Evolutionary conservation across 2,888 invertebrate species (phyloP).

Genomic region (Drosophila testacea): DNA sequence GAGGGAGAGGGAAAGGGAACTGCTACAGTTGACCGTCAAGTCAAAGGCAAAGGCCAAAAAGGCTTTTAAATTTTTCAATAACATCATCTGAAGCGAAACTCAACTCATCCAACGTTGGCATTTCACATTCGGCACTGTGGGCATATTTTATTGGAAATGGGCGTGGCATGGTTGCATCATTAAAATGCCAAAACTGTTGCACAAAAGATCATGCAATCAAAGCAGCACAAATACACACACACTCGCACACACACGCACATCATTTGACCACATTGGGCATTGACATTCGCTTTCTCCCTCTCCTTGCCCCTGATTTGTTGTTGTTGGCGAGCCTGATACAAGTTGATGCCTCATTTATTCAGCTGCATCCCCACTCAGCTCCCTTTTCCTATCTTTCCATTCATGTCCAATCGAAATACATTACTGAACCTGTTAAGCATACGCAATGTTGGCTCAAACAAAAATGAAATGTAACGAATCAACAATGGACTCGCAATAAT

Average conservation of each 20-base stretch:
- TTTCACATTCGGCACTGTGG: neutral
- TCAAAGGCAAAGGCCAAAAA: slow-evolving; percentile 39
- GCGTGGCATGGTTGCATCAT: slow-evolving; percentile 20
- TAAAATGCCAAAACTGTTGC: slow-evolving; percentile 22
- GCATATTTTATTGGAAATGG: neutral
- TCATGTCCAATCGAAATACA: neutral
- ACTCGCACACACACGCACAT: slow-evolving; percentile 11
- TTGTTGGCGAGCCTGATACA: neutral
- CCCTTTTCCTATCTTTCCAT: neutral
- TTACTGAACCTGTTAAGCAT: neutral
- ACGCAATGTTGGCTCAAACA: slow-evolving; percentile 1
- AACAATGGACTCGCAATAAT: neutral
- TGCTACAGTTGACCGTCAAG: slow-evolving; percentile 17
- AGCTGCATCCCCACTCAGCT: neutral
- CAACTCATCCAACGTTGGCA: neutral
- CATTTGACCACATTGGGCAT: slow-evolving; percentile 24
- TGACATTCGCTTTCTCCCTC: slow-evolving; percentile 7
- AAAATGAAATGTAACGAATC: neutral
- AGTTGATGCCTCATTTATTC: slow-evolving; percentile 20
- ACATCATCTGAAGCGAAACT: slow-evolving; percentile 53
- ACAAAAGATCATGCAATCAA: slow-evolving; percentile 24
- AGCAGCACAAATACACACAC: neutral
- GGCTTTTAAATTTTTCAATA: slow-evolving; percentile 58
- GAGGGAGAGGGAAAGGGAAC: neutral
- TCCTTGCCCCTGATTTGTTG: neutral